Evolutionary conservation across 2,888 invertebrate species (phyloP), one percentile per base, ranked within the genome.

Genomic region (Habrosyne pyritoides): DNA sequence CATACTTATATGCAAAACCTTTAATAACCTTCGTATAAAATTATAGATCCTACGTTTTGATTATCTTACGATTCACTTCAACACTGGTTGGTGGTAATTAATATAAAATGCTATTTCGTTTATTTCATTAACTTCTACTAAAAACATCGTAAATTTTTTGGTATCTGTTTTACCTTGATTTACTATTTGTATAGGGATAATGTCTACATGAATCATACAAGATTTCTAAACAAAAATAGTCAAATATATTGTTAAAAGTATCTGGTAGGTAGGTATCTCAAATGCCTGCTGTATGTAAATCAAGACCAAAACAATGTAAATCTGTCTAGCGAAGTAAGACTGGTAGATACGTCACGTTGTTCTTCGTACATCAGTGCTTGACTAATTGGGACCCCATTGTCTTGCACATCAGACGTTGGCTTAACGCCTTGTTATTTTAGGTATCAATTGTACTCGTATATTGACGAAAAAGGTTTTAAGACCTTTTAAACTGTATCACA

Each of bases 321-420:
- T 48, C 6, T 12, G 48, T 26, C 48, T 48, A 48, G 26, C 36
- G 8, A 42, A 42, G 36, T 58, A 42, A 53, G 53, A 55, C 54
- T 53, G 21, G 49, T 57, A 56, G 53, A 59, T 56, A 36, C 50
- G 33, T 33, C 33, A 33, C 33, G 60, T 60, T 57, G 49, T 53
- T 47, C 47, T 54, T 55, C 53, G 47, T 47, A 58, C 59, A 52
- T 42, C 55, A 58, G 60, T 55, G 65, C 60, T 65, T 71, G 54
- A 71, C 66, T 72, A 74, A 72, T 73, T 70, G 65, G 52, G 60
- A 57, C 55, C 66, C 68, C 57, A 72, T 72, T 73, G 74, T 71
- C 60, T 69, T 61, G 14, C 36, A 42, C 18, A 42, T 42, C 54
- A 54, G 59, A 54, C 54, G 53, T 53, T 55, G 52, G 46, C 52